These are phyloP conservation scores for Dendronephthya gigantea DNA, from an alignment of 64 coral and sea anemone genomes.

Conservation along the genomic window DNA sequence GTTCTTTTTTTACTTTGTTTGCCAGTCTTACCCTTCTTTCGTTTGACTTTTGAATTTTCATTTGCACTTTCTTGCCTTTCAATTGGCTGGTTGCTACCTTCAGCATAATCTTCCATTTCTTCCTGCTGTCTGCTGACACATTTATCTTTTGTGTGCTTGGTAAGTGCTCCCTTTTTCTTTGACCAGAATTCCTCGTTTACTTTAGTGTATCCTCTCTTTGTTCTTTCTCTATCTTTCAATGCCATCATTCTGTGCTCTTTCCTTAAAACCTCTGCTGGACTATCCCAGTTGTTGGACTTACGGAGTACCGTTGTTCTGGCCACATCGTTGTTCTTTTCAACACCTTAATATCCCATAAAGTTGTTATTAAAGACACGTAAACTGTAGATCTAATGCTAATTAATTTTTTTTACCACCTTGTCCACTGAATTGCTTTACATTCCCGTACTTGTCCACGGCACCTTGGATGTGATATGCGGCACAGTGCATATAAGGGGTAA, in stretches of 20 bases:
- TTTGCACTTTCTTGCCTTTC: too few species aligned
- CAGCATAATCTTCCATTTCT: too few species aligned
- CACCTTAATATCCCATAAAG: background rate
- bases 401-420: slow-evolving; percentile 26
- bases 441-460: slow-evolving; percentile 38
- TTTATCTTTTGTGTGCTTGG: too few species aligned
- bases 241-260: slow-evolving; percentile 8
- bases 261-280: slow-evolving; percentile 26
- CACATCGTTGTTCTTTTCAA: slow-evolving; percentile 51
- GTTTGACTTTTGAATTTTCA: too few species aligned
- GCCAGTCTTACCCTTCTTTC: too few species aligned
- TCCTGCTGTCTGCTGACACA: too few species aligned
- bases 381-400: background rate
- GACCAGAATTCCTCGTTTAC: slow-evolving; percentile 18
- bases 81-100: too few species aligned
- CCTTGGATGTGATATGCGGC: slow-evolving; percentile 47
- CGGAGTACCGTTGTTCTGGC: slow-evolving; percentile 17
- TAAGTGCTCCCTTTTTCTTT: too few species aligned
- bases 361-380: background rate
- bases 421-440: slow-evolving; percentile 67
- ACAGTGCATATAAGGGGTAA: slow-evolving; percentile 40
- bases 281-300: slow-evolving; percentile 37
- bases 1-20: too few species aligned
- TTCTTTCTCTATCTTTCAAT: background rate
- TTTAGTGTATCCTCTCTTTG: slow-evolving; percentile 26